phyloP scores from a whole-genome alignment of 1,140 invertebrate species.

The Oreohelix idahoensis region DNA sequence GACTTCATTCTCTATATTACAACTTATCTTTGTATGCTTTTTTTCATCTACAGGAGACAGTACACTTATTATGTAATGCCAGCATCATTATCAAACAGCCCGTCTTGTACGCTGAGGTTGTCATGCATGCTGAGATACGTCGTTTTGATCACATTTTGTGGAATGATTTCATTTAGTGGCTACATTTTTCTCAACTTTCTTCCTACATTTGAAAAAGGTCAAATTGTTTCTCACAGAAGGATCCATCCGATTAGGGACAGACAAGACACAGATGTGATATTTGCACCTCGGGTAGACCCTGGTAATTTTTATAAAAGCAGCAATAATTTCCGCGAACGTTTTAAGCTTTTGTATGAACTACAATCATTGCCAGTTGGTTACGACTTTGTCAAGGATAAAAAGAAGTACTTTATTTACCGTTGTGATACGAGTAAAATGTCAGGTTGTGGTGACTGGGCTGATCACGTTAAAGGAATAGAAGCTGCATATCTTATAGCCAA shows the following conservation, averaged over 20 bases:
- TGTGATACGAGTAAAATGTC: constrained; percentile 1
- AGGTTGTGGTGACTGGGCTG: constrained; percentile 38
- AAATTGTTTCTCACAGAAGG: background rate
- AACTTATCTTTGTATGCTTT: background rate
- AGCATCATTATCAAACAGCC: background rate
- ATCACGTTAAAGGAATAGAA: constrained; percentile 42
- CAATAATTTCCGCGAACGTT: background rate
- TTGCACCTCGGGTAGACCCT: background rate
- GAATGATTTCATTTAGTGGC: background rate
- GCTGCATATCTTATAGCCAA: constrained; percentile 42
- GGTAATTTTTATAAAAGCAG: background rate
- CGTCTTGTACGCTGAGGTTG: background rate
- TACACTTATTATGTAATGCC: background rate
- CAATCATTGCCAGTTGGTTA: background rate
- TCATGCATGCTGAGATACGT: background rate
- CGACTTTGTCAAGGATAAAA: background rate
- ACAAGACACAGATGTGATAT: background rate
- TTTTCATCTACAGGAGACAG: background rate
- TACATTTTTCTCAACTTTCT: constrained; percentile 12
- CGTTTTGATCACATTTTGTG: background rate
- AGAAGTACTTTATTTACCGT: constrained; percentile 9
- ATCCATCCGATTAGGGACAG: background rate
- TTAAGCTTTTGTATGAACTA: background rate
- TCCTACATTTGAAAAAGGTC: background rate
- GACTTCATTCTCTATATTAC: no score